Conservation (phyloP, 2,888 invertebrate genomes). For the Theodoxus fluviatilis region DNA sequence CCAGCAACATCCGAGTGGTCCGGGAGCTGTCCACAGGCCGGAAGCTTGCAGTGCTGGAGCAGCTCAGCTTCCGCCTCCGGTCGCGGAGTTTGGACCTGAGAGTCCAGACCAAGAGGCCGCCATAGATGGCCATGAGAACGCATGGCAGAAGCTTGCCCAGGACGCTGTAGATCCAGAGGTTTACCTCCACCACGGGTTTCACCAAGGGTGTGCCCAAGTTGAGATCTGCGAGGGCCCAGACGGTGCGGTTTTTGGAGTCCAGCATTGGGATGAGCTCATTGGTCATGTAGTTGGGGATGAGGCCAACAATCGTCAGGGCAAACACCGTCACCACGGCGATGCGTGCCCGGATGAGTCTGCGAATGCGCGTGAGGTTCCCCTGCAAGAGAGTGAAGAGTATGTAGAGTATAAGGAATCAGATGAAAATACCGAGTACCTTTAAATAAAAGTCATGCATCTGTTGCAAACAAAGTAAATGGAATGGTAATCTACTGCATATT, state of each 20-base stretch:
- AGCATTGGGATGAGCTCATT: slow-evolving; percentile 71
- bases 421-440: too few relatives aligned
- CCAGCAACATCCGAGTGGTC: slow-evolving; percentile 87
- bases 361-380: slow-evolving; percentile 67
- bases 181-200: slow-evolving; percentile 63
- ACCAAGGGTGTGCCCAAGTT: slow-evolving; percentile 40
- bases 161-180: slow-evolving; percentile 90
- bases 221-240: slow-evolving; percentile 42
- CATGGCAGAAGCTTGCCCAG: slow-evolving; percentile 91
- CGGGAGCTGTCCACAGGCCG: slow-evolving; percentile 69
- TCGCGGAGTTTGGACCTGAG: slow-evolving; percentile 41
- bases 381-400: too few relatives aligned
- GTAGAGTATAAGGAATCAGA: too few relatives aligned
- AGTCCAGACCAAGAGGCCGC: slow-evolving; percentile 60
- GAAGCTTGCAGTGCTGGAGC: slow-evolving; percentile 11
- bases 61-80: slow-evolving; percentile 35
- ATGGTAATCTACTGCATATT: too few relatives aligned
- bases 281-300: slow-evolving; percentile 84
- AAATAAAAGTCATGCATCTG: too few relatives aligned
- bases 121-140: slow-evolving; percentile 78
- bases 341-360: slow-evolving; percentile 71
- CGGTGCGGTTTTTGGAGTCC: slow-evolving; percentile 22
- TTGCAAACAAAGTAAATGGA: too few relatives aligned
- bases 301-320: slow-evolving; percentile 83
- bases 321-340: slow-evolving; percentile 79